Conservation (phyloP, 2,113 vertebrate genomes). For the Sterna hirundo region DNA sequence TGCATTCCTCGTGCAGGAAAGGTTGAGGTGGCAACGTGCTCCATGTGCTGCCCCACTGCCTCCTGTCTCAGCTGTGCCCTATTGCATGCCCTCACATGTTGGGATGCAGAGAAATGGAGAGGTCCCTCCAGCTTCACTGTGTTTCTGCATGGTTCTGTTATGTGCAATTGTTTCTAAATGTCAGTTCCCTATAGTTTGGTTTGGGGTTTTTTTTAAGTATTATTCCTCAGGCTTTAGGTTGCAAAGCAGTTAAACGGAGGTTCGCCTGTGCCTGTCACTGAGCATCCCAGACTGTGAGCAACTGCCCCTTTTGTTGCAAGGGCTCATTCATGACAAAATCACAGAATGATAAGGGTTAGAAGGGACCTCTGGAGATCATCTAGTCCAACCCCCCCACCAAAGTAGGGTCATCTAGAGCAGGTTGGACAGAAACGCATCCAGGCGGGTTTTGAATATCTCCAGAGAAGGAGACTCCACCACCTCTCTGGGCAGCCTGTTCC, state of each 20-base stretch:
- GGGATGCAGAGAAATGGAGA: not conserved
- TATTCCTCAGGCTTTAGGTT: not conserved
- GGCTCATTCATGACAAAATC: not conserved
- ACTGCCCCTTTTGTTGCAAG: not conserved
- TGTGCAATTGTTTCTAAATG: not conserved
- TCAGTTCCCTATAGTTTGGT: not conserved
- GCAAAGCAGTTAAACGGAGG: not conserved
- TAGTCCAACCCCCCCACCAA: no score
- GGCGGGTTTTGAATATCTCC: no score
- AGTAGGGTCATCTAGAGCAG: no score
- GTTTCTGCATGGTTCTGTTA: not conserved
- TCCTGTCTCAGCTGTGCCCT: not conserved
- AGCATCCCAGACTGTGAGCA: not conserved
- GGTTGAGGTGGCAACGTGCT: not conserved
- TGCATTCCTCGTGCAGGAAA: not conserved
- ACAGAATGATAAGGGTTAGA: no score
- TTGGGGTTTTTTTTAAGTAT: not conserved
- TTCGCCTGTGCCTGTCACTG: not conserved
- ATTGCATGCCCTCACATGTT: accelerated
- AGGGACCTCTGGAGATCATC: no score
- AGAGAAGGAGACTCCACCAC: no score
- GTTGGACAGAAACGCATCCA: no score
- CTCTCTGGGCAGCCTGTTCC: no score
- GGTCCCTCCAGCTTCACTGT: not conserved
- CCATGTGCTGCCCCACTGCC: not conserved